These are phyloP conservation scores for Zelostemma sp. DNA, from an alignment of 1,140 invertebrate species.

Conservation along the genomic window DNA sequence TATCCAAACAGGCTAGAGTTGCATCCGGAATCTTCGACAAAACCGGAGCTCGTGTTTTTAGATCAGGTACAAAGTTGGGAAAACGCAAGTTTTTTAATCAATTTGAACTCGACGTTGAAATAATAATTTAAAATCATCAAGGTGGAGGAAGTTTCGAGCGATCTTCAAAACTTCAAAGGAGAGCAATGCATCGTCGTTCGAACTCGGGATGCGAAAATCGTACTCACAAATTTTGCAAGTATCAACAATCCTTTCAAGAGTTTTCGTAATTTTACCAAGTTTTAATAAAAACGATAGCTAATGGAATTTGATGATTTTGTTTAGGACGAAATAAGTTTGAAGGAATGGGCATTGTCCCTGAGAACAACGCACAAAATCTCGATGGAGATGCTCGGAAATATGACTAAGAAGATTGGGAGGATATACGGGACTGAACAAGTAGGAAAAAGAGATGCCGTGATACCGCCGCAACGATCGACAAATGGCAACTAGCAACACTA, in stretches of 20 bases:
- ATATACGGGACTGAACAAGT: constrained; percentile 93
- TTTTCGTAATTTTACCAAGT: too few relatives aligned
- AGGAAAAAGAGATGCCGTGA: constrained; percentile 71
- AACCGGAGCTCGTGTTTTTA: constrained; percentile 95
- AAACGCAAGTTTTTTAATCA: background rate
- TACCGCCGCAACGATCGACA: constrained; percentile 69
- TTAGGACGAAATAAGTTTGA: constrained; percentile 95
- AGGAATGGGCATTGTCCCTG: constrained; percentile 93
- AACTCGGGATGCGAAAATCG: constrained; percentile 89
- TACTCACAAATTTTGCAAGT: constrained; percentile 93
- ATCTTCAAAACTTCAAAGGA: constrained; percentile 89
- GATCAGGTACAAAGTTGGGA: constrained; percentile 77
- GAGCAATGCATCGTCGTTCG: constrained; percentile 95
- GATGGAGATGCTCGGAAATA: constrained; percentile 90
- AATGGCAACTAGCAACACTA: constrained; percentile 71
- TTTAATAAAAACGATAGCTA: too few relatives aligned
- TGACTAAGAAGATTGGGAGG: constrained; percentile 96
- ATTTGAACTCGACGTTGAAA: background rate
- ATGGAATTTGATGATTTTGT: constrained; percentile 40
- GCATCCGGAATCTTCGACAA: constrained; percentile 88
- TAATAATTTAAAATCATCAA: constrained; percentile 38
- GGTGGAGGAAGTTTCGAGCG: constrained; percentile 87
- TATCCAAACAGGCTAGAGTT: constrained; percentile 94
- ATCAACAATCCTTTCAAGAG: constrained; percentile 6
- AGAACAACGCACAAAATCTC: constrained; percentile 93